Percentiles rank a stretch among this genome's conserved stretches.
These are phyloP conservation scores for Antennarius striatus DNA, from an alignment of 2,113 vertebrate genomes.

Conservation along the genomic window DNA sequence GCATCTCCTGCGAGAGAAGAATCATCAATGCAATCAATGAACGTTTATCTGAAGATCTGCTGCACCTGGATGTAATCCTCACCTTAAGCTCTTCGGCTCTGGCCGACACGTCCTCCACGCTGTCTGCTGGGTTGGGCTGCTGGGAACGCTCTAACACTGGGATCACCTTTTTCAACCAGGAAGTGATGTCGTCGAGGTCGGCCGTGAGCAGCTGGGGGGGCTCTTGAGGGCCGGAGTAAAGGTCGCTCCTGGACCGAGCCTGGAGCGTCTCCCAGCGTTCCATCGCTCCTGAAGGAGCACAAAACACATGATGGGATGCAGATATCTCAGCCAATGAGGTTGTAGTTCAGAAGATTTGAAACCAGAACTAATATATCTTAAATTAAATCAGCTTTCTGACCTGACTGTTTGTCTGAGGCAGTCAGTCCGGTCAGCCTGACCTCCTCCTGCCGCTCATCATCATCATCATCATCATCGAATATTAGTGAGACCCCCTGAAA, in stretches of 20 bases:
- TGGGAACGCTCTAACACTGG: conserved; percentile 80
- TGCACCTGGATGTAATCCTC: background rate
- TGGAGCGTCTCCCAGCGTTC: conserved; percentile 90
- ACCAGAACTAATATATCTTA: too few species aligned
- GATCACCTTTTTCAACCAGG: conserved; percentile 83
- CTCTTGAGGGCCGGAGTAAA: conserved; percentile 67
- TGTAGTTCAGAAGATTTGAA: too few species aligned
- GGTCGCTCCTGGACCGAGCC: conserved; percentile 82
- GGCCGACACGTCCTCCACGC: conserved; percentile 76
- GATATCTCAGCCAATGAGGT: too few species aligned
- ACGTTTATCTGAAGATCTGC: background rate
- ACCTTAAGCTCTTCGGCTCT: conserved; percentile 86
- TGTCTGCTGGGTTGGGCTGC: conserved; percentile 60
- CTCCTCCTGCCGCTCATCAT: conserved; percentile 75
- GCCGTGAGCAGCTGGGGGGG: conserved; percentile 73
- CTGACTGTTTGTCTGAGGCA: conserved; percentile 78
- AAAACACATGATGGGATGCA: background rate
- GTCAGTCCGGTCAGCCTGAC: conserved; percentile 72
- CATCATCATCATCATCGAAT: conserved; percentile 73
- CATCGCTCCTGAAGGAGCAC: conserved; percentile 81
- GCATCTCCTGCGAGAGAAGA: conserved; percentile 77
- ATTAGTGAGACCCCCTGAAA: conserved; percentile 73
- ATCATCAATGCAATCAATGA: background rate
- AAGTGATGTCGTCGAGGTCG: conserved; percentile 79
- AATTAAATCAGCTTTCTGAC: conserved; percentile 66